Evolutionary conservation across 2,113 vertebrate species (phyloP), one percentile per base, ranked within the genome.

Genomic region (Esox niger): DNA sequence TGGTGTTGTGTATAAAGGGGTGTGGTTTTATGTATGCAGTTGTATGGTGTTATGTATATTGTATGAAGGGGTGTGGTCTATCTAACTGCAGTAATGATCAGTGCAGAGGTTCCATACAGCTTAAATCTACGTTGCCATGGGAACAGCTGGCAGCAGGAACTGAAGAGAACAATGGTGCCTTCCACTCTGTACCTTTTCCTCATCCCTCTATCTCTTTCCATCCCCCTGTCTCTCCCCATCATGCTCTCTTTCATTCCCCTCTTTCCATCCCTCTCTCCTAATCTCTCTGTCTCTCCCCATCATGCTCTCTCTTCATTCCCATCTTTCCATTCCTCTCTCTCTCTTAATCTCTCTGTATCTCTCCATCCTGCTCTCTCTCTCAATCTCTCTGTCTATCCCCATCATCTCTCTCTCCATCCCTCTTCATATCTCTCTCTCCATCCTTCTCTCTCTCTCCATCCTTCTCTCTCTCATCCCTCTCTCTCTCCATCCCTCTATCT

Each of bases 41-140:
- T 65, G 27, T n/a, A 17, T 65, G 63, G n/a, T n/a, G n/a, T n/a
- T n/a, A n/a, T n/a, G n/a, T n/a, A n/a, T n/a, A n/a, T n/a, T 52
- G 66, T 65, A 62, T 79, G 46, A 32, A 32, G 76, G 76, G 77
- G 74, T 81, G 60, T n/a, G 26, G n/a, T n/a, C n/a, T 65, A 38
- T 66, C 59, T 63, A 64, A 57, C 52, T 71, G 73, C 66, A 75
- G 71, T 84, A 85, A 87, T 75, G 82, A 84, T 70, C 46, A 62
- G 68, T 79, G 43, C 11, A 15, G 62, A 9, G 76, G 73, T 79
- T 70, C 84, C 70, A 75, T 80, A 86, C 84, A 67, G 80, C 87
- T 87, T 83, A 84, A 91, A 88, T 75, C 82, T 83, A 75, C 73
- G 90, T 92, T 90, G 82, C 91, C 84, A 92, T 92, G 86, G 90